Percentiles rank a stretch among this genome's conserved stretches.
Evolutionary conservation across 2,113 vertebrate species (phyloP).

Genomic region (Vulpes vulpes): DNA sequence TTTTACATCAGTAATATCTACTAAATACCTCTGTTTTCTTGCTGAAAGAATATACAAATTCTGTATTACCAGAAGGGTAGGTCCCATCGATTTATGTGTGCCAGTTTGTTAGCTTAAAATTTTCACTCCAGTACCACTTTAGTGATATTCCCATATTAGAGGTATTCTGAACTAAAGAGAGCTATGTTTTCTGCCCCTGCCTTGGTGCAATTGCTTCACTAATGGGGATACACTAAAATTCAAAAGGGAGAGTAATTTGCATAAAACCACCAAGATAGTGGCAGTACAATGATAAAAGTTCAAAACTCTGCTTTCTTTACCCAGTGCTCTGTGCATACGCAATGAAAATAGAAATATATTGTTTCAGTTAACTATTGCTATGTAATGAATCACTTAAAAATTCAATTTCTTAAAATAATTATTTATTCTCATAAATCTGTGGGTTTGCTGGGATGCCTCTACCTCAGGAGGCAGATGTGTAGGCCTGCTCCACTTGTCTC

Average conservation of each 20-base stretch:
- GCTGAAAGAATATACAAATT: not conserved
- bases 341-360: not conserved
- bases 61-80: not conserved
- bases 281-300: not conserved
- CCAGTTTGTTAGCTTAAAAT: not conserved
- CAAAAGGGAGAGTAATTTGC: not conserved
- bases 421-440: not conserved
- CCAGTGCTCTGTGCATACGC: not conserved
- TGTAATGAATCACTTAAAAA: not conserved
- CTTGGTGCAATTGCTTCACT: not conserved
- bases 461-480: not conserved
- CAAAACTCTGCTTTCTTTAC: not conserved
- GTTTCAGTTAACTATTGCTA: not conserved
- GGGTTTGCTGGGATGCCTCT: not conserved
- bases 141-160: not conserved
- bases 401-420: not conserved
- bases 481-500: not conserved
- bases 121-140: not conserved
- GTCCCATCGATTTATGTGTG: not conserved
- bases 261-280: not conserved
- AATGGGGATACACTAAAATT: not conserved
- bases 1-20: not conserved
- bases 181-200: not conserved
- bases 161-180: not conserved
- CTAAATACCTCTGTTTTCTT: not conserved